Conservation (phyloP, 2,113 vertebrate species). For the Litocranius walleri region DNA sequence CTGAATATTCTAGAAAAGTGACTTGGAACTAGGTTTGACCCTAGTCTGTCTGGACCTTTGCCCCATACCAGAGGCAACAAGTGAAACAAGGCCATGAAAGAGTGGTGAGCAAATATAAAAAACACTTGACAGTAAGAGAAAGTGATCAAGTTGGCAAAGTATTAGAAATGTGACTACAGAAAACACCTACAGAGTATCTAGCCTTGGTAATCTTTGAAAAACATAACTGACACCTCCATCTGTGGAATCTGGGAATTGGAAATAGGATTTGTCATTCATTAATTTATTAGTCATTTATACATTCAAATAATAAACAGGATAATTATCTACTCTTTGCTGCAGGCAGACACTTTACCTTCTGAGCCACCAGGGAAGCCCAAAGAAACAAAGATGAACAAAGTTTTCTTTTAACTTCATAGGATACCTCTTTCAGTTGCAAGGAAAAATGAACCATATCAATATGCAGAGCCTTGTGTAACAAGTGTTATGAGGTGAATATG, state of each 20-base stretch:
- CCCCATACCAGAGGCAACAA: not conserved
- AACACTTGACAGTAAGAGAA: not conserved
- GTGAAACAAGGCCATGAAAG: not conserved
- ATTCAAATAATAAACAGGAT: not conserved
- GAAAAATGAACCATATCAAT: not conserved
- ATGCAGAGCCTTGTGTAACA: not conserved
- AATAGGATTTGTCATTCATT: not conserved
- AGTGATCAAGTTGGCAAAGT: not conserved
- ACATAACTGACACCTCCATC: not conserved
- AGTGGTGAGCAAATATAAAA: not conserved
- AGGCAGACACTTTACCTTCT: too few species aligned
- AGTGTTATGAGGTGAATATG: not conserved
- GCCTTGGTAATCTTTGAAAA: not conserved
- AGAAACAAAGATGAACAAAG: not conserved
- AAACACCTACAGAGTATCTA: not conserved
- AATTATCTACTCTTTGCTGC: not conserved
- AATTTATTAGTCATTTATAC: not conserved
- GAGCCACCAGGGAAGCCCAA: too few species aligned
- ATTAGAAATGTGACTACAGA: not conserved
- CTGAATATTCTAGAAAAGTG: not conserved
- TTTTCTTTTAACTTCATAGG: not conserved
- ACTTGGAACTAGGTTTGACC: not conserved
- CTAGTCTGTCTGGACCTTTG: not conserved
- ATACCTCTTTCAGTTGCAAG: not conserved
- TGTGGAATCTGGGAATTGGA: not conserved